A percentile compares a stretch with the other conserved stretches of the same genome.
Evolutionary conservation across 1,140 invertebrate genomes (phyloP).

Genomic region (Drosophila sulfurigaster): DNA sequence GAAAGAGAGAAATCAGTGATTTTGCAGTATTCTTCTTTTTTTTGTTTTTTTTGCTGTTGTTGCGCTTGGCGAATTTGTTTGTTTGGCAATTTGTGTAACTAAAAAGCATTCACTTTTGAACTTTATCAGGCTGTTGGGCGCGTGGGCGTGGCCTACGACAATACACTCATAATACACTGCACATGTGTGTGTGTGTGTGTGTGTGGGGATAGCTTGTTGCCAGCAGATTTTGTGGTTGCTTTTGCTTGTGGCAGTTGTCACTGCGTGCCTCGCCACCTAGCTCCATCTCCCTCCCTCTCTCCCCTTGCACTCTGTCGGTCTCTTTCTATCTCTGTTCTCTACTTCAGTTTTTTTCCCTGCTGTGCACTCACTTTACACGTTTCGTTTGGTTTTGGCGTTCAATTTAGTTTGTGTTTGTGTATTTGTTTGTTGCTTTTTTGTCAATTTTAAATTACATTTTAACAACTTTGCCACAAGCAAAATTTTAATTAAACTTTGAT

Average conservation of each 20-base stretch:
- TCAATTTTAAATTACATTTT: conserved; percentile 71
- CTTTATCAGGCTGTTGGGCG: conserved; percentile 62
- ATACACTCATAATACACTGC: conserved; percentile 57
- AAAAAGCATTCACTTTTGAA: conserved; percentile 81
- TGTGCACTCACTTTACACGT: conserved; percentile 33
- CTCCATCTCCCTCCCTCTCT: not conserved
- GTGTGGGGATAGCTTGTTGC: conserved; percentile 42
- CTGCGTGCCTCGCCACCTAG: not conserved
- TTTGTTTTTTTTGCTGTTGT: conserved; percentile 20
- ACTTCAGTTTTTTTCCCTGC: conserved; percentile 1
- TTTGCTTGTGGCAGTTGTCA: conserved; percentile 51
- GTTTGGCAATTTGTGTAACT: conserved; percentile 80
- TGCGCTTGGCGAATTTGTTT: conserved; percentile 62
- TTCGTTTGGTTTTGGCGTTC: conserved; percentile 51
- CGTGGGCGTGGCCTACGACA: conserved; percentile 40
- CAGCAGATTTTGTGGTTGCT: conserved; percentile 52
- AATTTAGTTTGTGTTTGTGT: conserved; percentile 42
- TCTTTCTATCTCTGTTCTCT: not conserved
- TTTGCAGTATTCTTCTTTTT: not conserved
- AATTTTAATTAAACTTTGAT: conserved; percentile 76
- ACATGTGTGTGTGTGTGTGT: conserved; percentile 14
- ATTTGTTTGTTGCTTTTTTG: conserved; percentile 45
- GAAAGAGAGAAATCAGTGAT: not conserved
- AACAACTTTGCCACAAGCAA: conserved; percentile 49
- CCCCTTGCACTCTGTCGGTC: not conserved